Conservation (phyloP, 1,140 invertebrate genomes). For the Parasteatoda tepidariorum region DNA sequence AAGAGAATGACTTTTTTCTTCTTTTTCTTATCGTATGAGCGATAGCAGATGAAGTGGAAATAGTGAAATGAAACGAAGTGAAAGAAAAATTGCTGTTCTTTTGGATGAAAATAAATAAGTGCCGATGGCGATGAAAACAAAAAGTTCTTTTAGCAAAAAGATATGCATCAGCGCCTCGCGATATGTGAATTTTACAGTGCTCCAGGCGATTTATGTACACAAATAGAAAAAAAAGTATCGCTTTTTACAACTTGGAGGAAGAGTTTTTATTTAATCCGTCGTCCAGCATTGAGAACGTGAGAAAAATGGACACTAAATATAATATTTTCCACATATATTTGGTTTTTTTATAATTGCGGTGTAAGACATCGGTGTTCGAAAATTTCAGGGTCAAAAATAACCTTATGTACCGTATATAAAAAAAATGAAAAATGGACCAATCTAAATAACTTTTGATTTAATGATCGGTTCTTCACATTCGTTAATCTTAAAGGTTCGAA, state of each 20-base stretch:
- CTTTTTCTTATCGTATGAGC: too few species aligned
- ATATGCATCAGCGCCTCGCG: not conserved
- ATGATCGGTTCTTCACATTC: too few species aligned
- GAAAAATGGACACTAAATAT: constrained; percentile 10
- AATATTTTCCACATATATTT: too few species aligned
- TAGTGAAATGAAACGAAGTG: not conserved
- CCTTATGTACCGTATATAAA: too few species aligned
- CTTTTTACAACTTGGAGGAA: not conserved
- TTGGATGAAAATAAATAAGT: not conserved
- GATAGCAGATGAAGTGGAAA: too few species aligned
- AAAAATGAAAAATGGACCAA: too few species aligned
- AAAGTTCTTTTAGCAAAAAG: not conserved
- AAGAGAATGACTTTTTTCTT: too few species aligned
- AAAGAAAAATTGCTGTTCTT: not conserved
- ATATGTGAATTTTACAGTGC: not conserved
- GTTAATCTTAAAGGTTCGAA: too few species aligned
- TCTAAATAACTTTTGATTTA: too few species aligned
- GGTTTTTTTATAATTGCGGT: too few species aligned
- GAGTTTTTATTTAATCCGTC: not conserved
- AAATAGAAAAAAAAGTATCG: not conserved
- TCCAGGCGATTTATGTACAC: not conserved
- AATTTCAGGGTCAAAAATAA: too few species aligned
- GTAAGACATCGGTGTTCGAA: too few species aligned
- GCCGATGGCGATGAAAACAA: not conserved
- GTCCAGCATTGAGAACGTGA: constrained; percentile 1